Conservation (phyloP, 2,797 vertebrate species). For the Salmo trutta region DNA sequence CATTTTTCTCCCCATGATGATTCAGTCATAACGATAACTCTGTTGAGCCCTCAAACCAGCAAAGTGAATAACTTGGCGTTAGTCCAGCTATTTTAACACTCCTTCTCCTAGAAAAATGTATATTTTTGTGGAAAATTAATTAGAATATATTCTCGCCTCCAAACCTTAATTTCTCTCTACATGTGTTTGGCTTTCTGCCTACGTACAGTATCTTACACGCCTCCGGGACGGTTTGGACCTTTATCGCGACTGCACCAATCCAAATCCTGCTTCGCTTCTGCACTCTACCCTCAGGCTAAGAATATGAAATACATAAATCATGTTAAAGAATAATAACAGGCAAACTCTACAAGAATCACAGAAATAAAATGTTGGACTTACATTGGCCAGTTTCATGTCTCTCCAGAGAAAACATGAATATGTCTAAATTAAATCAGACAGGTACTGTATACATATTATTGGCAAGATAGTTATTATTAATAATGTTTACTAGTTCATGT, state of each 20-base stretch:
- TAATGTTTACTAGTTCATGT: constrained; percentile 25
- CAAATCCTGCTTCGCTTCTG: constrained; percentile 46
- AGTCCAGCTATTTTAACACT: background rate
- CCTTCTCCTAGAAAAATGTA: constrained; percentile 27
- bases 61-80: constrained; percentile 36
- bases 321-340: constrained; percentile 69
- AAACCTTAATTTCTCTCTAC: constrained; percentile 50
- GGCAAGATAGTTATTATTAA: constrained; percentile 23
- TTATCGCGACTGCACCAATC: constrained; percentile 53
- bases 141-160: constrained; percentile 64
- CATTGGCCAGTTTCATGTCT: constrained; percentile 34
- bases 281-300: constrained; percentile 45
- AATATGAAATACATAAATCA: constrained; percentile 57
- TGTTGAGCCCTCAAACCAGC: background rate
- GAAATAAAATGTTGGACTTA: constrained; percentile 20
- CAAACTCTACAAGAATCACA: constrained; percentile 50
- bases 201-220: constrained; percentile 45
- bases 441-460: constrained; percentile 43
- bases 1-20: background rate
- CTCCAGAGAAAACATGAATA: background rate
- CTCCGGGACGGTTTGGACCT: constrained; percentile 50
- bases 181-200: constrained; percentile 44
- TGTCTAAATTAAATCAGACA: background rate
- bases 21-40: background rate
- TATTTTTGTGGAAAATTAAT: constrained; percentile 64